These are phyloP conservation scores for Taphrorychus bicolor DNA, from an alignment of 2,888 invertebrate species.

Conservation along the genomic window DNA sequence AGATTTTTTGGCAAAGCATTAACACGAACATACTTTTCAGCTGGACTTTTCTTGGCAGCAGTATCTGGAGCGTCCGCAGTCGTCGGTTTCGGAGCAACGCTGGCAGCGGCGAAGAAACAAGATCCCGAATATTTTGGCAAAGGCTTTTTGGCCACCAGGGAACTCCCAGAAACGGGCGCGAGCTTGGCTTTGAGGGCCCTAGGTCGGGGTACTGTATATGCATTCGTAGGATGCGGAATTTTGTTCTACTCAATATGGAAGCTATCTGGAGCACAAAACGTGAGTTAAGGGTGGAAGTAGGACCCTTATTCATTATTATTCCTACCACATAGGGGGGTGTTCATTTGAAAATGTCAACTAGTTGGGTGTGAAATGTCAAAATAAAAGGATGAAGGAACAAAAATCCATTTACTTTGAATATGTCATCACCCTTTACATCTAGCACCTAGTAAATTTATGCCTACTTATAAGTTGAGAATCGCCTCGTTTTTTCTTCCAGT, in stretches of 20 bases:
- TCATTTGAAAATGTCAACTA: too few relatives aligned
- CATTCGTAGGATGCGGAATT: slow-evolving; percentile 82
- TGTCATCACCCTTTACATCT: background rate
- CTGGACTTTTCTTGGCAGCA: slow-evolving; percentile 73
- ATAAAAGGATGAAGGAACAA: too few relatives aligned
- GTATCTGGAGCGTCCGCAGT: slow-evolving; percentile 81
- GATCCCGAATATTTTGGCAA: slow-evolving; percentile 82
- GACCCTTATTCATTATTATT: too few relatives aligned
- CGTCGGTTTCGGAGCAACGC: slow-evolving; percentile 80
- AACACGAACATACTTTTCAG: too few relatives aligned
- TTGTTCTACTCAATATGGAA: slow-evolving; percentile 89
- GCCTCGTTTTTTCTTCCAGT: slow-evolving; percentile 61
- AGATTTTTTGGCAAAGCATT: too few relatives aligned
- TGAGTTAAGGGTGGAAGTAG: too few relatives aligned
- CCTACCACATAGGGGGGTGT: too few relatives aligned
- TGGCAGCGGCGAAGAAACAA: slow-evolving; percentile 78
- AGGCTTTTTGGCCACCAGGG: slow-evolving; percentile 67
- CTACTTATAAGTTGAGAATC: background rate
- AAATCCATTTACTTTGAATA: too few relatives aligned
- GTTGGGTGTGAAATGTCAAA: too few relatives aligned
- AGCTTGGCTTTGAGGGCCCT: slow-evolving; percentile 82
- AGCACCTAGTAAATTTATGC: background rate
- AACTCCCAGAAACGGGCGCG: slow-evolving; percentile 78
- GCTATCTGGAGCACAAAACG: slow-evolving; percentile 83
- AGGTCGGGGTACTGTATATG: slow-evolving; percentile 87